A percentile compares a stretch with the other conserved stretches of the same genome.
Evolutionary conservation across 2,113 vertebrate genomes (phyloP).

Genomic region (Mesembrinibis cayennensis): DNA sequence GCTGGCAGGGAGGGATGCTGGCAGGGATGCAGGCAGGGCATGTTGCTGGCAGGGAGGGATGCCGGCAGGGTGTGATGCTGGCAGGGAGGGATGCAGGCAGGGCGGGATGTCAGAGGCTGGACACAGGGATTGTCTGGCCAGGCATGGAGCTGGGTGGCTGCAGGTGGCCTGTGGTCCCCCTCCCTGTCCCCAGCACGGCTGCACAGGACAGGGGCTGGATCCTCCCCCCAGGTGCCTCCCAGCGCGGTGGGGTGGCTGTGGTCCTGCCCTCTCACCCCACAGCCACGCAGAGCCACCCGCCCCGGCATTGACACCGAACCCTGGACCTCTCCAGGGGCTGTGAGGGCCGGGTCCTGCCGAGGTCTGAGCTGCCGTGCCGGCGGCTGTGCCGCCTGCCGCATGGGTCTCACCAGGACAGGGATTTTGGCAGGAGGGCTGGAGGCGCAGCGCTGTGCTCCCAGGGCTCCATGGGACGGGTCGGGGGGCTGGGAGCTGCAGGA

Average conservation of each 20-base stretch:
- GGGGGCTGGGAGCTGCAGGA: background rate
- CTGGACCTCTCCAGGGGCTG: background rate
- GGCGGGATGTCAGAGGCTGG: too few relatives aligned
- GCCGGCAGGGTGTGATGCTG: background rate
- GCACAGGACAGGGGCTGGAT: background rate
- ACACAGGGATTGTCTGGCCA: background rate
- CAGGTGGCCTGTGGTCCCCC: too few relatives aligned
- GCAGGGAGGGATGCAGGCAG: background rate
- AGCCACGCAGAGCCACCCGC: background rate
- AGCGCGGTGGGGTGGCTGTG: background rate
- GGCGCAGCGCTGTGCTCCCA: background rate
- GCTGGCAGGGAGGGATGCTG: too few relatives aligned
- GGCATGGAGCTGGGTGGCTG: background rate
- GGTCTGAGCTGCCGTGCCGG: background rate
- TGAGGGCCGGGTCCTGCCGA: background rate
- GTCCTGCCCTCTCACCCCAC: background rate
- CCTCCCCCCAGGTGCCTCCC: background rate
- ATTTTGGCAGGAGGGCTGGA: background rate
- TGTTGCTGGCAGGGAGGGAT: too few relatives aligned
- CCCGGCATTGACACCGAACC: rapidly evolving
- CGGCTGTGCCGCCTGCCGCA: background rate
- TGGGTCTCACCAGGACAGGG: background rate
- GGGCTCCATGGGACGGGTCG: background rate
- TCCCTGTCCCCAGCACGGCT: background rate
- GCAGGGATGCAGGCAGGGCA: too few relatives aligned